Percentiles rank a stretch among this genome's conserved stretches.
Conservation (phyloP, 2,888 invertebrate genomes). For the Erebia epiphron region DNA sequence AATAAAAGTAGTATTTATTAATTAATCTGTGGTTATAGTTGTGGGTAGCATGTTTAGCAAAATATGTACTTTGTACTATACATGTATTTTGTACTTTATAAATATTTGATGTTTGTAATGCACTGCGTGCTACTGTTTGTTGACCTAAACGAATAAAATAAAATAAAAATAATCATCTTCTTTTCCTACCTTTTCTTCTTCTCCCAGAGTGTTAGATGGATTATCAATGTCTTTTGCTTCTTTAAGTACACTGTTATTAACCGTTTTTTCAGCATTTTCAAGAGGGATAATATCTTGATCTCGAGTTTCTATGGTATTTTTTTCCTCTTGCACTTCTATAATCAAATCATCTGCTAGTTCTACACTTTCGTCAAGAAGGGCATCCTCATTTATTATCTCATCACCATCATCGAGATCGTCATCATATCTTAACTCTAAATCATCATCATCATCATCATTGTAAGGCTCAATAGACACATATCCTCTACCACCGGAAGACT, state of each 20-base stretch:
- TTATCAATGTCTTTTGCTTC: background rate
- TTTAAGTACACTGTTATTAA: background rate
- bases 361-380: conserved; percentile 37
- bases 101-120: too few relatives aligned
- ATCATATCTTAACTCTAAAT: conserved; percentile 59
- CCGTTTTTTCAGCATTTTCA: background rate
- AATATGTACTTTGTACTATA: too few relatives aligned
- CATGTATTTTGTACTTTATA: too few relatives aligned
- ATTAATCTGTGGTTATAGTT: too few relatives aligned
- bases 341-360: conserved; percentile 27
- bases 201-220: too few relatives aligned
- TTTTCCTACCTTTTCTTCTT: background rate
- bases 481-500: background rate
- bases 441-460: conserved; percentile 49
- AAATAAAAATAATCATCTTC: background rate
- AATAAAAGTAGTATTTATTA: too few relatives aligned
- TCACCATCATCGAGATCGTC: conserved; percentile 45
- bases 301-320: background rate
- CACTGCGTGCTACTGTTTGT: too few relatives aligned
- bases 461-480: conserved; percentile 12
- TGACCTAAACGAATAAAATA: too few relatives aligned
- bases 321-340: background rate
- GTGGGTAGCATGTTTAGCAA: too few relatives aligned
- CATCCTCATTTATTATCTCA: conserved; percentile 34
- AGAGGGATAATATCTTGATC: background rate